A percentile compares a stretch with the other conserved stretches of the same genome.
Evolutionary conservation across 2,888 invertebrate genomes (phyloP).

Genomic region (Oscheius sp.): DNA sequence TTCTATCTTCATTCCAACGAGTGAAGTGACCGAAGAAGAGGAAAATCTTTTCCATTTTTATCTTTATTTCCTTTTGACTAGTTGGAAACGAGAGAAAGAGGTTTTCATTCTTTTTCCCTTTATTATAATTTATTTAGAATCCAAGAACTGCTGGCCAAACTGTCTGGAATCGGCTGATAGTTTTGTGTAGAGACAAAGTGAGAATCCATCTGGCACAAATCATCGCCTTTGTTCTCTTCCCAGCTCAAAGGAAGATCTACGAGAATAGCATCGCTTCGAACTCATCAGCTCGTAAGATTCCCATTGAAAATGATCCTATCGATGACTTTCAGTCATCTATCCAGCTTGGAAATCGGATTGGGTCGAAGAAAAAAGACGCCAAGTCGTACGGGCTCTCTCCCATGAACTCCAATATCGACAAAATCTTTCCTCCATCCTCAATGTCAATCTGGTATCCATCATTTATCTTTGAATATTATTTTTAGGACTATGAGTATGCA

Average conservation of each 20-base stretch:
- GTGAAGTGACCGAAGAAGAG: slow-evolving; percentile 44
- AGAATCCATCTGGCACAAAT: slow-evolving; percentile 56
- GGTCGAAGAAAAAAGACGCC: slow-evolving; percentile 37
- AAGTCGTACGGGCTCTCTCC: slow-evolving; percentile 33
- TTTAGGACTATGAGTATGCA: slow-evolving; percentile 61
- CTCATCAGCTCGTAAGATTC: background rate
- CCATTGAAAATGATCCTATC: background rate
- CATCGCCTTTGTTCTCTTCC: slow-evolving; percentile 63
- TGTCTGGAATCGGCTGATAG: slow-evolving; percentile 48
- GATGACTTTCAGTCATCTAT: background rate
- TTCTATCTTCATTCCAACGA: slow-evolving; percentile 30
- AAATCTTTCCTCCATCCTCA: slow-evolving; percentile 36
- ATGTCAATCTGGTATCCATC: slow-evolving; percentile 38
- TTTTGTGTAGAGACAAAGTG: slow-evolving; percentile 44
- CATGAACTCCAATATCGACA: slow-evolving; percentile 38
- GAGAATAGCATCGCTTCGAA: slow-evolving; percentile 16
- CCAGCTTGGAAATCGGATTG: slow-evolving; percentile 31
- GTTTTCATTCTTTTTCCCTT: background rate
- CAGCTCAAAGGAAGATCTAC: slow-evolving; percentile 45
- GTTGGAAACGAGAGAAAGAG: slow-evolving; percentile 40
- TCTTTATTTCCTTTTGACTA: slow-evolving; percentile 46
- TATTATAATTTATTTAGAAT: background rate
- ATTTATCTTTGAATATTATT: background rate
- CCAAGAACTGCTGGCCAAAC: slow-evolving; percentile 17
- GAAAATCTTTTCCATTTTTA: slow-evolving; percentile 49